Evolutionary conservation across 2,888 invertebrate species (phyloP).

Genomic region (Phania funesta): DNA sequence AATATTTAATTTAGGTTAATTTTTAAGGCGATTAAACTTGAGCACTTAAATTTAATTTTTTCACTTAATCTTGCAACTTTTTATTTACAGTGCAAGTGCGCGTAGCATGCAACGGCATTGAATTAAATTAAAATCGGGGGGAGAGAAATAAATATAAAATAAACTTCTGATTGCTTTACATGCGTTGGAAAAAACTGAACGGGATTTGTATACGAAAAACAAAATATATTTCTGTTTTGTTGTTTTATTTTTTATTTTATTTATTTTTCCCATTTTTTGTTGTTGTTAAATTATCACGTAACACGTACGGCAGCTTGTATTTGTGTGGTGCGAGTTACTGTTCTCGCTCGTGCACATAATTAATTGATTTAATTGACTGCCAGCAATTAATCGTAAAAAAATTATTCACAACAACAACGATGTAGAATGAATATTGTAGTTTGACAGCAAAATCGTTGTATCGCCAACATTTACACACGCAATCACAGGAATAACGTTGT

Average conservation of each 20-base stretch:
- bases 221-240: too few relatives aligned
- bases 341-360: conserved; percentile 58
- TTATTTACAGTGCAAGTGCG: not conserved
- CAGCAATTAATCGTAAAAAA: conserved; percentile 65
- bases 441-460: conserved; percentile 5
- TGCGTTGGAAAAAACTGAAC: conserved; percentile 2
- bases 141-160: not conserved
- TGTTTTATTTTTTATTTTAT: not conserved
- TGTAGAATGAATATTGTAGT: conserved; percentile 21
- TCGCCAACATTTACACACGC: not conserved
- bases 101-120: not conserved
- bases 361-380: conserved; percentile 68
- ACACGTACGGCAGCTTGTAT: not conserved
- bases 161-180: not conserved
- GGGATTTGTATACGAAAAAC: conserved; percentile 16
- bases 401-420: conserved; percentile 24
- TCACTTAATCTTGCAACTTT: not conserved
- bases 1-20: conserved; percentile 40
- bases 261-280: not conserved
- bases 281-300: not conserved
- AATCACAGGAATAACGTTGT: not conserved
- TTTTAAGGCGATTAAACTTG: conserved; percentile 26
- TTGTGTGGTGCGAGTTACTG: conserved; percentile 12
- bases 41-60: not conserved
- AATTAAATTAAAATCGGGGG: not conserved